Evolutionary conservation across 2,113 vertebrate genomes (phyloP), one percentile per base, ranked within the genome.

Genomic region (Egretta garzetta): DNA sequence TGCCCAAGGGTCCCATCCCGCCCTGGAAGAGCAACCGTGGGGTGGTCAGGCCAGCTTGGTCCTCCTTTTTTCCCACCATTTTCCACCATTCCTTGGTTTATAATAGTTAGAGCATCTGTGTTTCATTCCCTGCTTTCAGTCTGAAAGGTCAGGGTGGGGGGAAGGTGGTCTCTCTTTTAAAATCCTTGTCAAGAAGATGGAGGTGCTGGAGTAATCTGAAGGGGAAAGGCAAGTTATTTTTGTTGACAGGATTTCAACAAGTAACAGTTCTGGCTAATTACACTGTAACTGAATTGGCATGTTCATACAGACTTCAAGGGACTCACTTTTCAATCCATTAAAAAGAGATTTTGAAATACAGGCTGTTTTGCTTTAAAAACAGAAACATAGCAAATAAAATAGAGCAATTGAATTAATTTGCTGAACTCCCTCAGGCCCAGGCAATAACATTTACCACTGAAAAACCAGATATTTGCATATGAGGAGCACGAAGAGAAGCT

Each of bases 241-340:
- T 93, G 89, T 90, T 93, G 93, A 94, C 87, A 88, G 64, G 59
- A 77, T 94, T 96, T 96, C 94, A 95, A 83, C 71, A 59, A 93
- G 49, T 85, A 87, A 86, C 71, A 59, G 86, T 86, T 96, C 91
- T 88, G 93, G 70, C 74, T 95, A 93, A 96, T 95, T 96, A 59
- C 35, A 4, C 41, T 55, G 53, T 91, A 93, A 93, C 86, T 88
- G 91, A 86, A 76, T 86, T 77, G 87, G 66, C 59, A 90, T 67
- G 77, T 95, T 93, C 63, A 87, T 55, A 24, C 1, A 7, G 63
- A 88, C 62, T 97, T 95, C 1, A 43, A 93, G 89, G 56, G 73
- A 94, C 71, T 73, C 39, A 77, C 8, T 85, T 92, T 83, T 93
- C 74, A 66, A 56, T 86, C 52, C 71, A 2, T 96, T 91, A 85